phyloP scores from a whole-genome alignment of 2,113 vertebrate genomes.

The Cebidichthys violaceus region DNA sequence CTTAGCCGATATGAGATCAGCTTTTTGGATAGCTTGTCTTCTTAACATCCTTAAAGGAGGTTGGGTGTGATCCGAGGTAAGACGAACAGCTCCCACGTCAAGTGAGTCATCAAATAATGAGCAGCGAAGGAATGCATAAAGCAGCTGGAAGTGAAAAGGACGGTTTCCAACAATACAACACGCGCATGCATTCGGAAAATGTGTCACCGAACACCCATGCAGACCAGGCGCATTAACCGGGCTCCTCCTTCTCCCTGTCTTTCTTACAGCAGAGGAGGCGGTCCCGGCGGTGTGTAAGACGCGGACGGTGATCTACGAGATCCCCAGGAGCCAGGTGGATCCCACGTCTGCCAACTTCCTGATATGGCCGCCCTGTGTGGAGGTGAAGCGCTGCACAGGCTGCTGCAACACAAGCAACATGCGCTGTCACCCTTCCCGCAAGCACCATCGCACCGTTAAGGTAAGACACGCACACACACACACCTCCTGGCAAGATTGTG shows the following conservation, averaged over 20 bases:
- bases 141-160: constrained; percentile 47
- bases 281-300: constrained; percentile 95
- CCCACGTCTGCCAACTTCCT: constrained; percentile 98
- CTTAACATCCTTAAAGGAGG: constrained; percentile 55
- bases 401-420: constrained; percentile 98
- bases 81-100: constrained; percentile 59
- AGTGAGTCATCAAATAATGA: constrained; percentile 74
- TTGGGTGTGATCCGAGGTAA: constrained; percentile 61
- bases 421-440: constrained; percentile 92
- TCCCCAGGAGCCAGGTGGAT: constrained; percentile 98
- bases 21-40: constrained; percentile 56
- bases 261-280: constrained; percentile 89
- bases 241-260: constrained; percentile 29
- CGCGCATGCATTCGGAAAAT: constrained; percentile 32
- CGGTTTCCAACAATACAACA: constrained; percentile 44
- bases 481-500: background rate
- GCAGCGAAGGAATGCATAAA: constrained; percentile 58
- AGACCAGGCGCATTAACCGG: constrained; percentile 20
- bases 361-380: constrained; percentile 98
- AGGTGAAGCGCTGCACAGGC: constrained; percentile 97
- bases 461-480: constrained; percentile 77
- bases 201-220: constrained; percentile 37
- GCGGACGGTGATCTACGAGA: constrained; percentile 98
- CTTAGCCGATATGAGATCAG: constrained; percentile 75
- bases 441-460: constrained; percentile 97